Percentiles rank a stretch among this genome's conserved stretches.
Evolutionary conservation across 2,113 vertebrate genomes (phyloP).

Genomic region (Bucco capensis): DNA sequence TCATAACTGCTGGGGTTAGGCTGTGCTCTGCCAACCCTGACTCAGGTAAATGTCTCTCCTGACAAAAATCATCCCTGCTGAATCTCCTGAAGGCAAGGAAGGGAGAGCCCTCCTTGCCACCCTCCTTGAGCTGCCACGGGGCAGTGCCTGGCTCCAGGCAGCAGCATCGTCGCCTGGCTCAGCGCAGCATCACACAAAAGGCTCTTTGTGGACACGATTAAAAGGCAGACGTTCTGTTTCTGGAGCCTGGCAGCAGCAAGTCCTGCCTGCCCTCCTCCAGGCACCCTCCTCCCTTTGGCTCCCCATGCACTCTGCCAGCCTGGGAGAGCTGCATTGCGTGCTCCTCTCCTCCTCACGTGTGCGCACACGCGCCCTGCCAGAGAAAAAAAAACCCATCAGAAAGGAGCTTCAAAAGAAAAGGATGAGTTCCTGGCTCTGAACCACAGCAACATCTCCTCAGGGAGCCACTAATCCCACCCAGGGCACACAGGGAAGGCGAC

Average conservation of each 20-base stretch:
- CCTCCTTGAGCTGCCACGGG: not conserved
- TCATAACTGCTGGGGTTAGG: not conserved
- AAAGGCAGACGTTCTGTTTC: not conserved
- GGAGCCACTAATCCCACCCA: not conserved
- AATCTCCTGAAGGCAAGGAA: not conserved
- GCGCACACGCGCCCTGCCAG: not conserved
- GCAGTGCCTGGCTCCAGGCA: not conserved
- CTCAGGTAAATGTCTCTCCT: not conserved
- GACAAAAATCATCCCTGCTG: fast-evolving
- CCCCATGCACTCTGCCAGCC: not conserved
- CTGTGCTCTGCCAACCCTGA: not conserved
- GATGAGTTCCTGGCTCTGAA: not conserved
- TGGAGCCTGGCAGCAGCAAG: not conserved
- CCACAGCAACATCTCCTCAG: not conserved
- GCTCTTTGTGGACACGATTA: not conserved
- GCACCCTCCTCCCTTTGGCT: not conserved
- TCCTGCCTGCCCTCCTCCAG: not conserved
- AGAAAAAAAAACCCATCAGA: too few relatives aligned
- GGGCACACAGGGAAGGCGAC: not conserved
- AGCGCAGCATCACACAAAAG: not conserved
- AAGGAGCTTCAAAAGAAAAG: not conserved
- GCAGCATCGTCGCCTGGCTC: not conserved
- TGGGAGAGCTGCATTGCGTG: not conserved
- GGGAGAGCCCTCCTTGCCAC: not conserved
- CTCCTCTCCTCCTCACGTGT: not conserved